Conservation (phyloP, 2,888 invertebrate genomes). For the Thymelicus sylvestris region DNA sequence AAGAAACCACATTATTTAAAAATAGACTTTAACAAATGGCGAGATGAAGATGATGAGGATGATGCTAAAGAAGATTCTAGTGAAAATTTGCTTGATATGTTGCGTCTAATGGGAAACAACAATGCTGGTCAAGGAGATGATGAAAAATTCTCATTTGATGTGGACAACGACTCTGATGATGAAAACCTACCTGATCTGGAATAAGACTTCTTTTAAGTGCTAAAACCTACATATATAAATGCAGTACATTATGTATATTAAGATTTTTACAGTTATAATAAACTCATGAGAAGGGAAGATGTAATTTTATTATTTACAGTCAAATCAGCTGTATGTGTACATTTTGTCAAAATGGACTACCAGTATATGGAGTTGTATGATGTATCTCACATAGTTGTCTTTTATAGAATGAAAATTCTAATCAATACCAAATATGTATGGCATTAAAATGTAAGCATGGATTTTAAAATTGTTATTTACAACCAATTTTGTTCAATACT, state of each 20-base stretch:
- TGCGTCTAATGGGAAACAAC: slow-evolving; percentile 88
- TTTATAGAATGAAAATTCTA: too few species aligned
- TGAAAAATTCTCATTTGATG: slow-evolving; percentile 89
- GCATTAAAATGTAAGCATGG: too few species aligned
- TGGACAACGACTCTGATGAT: slow-evolving; percentile 92
- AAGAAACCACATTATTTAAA: slow-evolving; percentile 98
- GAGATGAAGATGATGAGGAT: slow-evolving; percentile 98
- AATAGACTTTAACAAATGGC: slow-evolving; percentile 99
- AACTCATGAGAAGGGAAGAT: slow-evolving; percentile 56
- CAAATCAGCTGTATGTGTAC: neutral
- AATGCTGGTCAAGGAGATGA: slow-evolving; percentile 71
- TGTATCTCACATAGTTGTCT: neutral
- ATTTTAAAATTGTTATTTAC: too few species aligned
- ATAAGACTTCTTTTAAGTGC: slow-evolving; percentile 69
- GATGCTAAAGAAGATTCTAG: slow-evolving; percentile 86
- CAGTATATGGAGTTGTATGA: neutral
- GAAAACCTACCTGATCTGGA: slow-evolving; percentile 91
- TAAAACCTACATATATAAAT: slow-evolving; percentile 61
- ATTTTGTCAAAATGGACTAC: neutral
- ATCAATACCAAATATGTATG: too few species aligned
- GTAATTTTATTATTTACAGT: slow-evolving; percentile 40
- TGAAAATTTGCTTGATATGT: slow-evolving; percentile 88
- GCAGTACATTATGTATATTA: slow-evolving; percentile 76
- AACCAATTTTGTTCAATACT: too few species aligned
- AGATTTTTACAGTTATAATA: slow-evolving; percentile 83